These are phyloP conservation scores for Eurois occulta DNA, from an alignment of 2,888 invertebrate genomes.

Conservation along the genomic window DNA sequence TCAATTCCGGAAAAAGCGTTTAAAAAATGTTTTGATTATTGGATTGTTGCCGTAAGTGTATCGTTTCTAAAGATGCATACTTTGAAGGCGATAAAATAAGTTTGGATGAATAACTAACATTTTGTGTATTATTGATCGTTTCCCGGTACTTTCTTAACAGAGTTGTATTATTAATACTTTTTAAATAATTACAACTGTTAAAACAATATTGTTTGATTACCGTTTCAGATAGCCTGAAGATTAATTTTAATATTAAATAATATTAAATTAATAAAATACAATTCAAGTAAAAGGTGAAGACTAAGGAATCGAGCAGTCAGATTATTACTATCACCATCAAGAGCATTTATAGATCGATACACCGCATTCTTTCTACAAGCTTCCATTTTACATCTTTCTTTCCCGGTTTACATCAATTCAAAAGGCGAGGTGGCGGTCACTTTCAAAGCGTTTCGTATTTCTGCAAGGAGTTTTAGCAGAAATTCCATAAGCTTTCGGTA, in stretches of 20 bases:
- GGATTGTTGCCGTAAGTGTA: too few species aligned
- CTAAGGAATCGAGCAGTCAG: background rate
- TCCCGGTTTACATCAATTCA: background rate
- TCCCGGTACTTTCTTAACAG: too few species aligned
- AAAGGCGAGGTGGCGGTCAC: background rate
- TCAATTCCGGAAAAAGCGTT: too few species aligned
- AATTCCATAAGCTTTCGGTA: background rate
- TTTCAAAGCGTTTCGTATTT: background rate
- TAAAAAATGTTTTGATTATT: too few species aligned
- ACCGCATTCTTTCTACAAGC: background rate
- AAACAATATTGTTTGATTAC: conserved; percentile 18
- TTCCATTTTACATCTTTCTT: background rate
- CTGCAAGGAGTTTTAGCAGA: background rate
- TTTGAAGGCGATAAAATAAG: too few species aligned
- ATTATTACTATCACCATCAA: background rate
- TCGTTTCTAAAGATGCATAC: too few species aligned
- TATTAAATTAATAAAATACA: background rate
- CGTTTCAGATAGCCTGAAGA: background rate
- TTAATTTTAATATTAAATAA: background rate
- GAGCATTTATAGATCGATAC: background rate
- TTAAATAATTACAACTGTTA: conserved; percentile 18
- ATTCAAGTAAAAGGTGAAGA: background rate
- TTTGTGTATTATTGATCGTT: too few species aligned
- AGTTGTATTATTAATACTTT: too few species aligned
- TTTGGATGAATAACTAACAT: too few species aligned